A percentile compares a stretch with the other conserved stretches of the same genome.
These are phyloP conservation scores for Drosophila tristis DNA, from an alignment of 1,140 invertebrate species.

Conservation along the genomic window DNA sequence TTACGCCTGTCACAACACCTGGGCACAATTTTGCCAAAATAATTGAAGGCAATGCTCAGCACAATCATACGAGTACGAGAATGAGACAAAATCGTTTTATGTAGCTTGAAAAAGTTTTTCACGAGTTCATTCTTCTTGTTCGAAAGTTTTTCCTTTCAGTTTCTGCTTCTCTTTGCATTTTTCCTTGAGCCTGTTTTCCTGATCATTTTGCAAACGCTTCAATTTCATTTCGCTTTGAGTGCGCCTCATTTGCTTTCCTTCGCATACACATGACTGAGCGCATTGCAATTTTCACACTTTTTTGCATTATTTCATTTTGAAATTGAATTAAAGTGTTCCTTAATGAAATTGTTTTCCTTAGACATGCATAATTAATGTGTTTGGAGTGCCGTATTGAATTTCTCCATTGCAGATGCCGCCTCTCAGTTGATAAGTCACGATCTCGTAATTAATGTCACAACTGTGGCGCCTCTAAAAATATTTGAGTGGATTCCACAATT, in stretches of 20 bases:
- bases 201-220: constrained; percentile 18
- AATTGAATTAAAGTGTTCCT: constrained; percentile 41
- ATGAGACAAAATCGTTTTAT: constrained; percentile 9
- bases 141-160: not conserved
- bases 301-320: constrained; percentile 25
- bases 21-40: constrained; percentile 43
- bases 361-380: constrained; percentile 37
- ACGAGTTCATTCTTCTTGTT: constrained; percentile 2
- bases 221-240: constrained; percentile 4
- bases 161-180: constrained; percentile 21
- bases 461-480: constrained; percentile 35
- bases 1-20: constrained; percentile 49
- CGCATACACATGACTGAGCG: constrained; percentile 18
- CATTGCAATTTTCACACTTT: constrained; percentile 21
- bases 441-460: constrained; percentile 49
- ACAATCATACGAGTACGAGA: constrained; percentile 32
- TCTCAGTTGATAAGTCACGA: constrained; percentile 47
- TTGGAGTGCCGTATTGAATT: constrained; percentile 2
- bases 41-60: constrained; percentile 44
- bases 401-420: constrained; percentile 16
- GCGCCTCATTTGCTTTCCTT: constrained; percentile 35
- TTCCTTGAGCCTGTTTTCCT: constrained; percentile 7
- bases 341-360: not conserved
- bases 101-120: constrained; percentile 8
- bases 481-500: constrained; percentile 43